Conservation (phyloP, 2,797 vertebrate genomes). For the Notoglanidium macrostoma region DNA sequence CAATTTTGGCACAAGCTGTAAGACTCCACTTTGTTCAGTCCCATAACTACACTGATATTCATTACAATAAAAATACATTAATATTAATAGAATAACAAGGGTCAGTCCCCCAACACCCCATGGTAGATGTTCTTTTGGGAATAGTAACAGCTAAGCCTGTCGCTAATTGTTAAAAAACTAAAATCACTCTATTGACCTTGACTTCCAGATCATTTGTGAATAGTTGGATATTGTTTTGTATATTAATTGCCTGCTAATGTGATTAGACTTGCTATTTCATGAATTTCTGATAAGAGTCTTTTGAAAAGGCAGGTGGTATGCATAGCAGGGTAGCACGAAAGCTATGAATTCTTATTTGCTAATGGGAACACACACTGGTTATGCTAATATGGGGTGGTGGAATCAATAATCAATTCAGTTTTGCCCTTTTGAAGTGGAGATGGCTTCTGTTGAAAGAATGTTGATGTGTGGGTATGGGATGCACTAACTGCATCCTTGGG, state of each 20-base stretch:
- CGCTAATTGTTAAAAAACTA: constrained; percentile 38
- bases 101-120: not conserved
- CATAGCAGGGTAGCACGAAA: constrained; percentile 44
- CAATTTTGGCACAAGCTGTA: constrained; percentile 6
- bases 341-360: constrained; percentile 37
- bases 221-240: constrained; percentile 20
- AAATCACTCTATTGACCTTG: constrained; percentile 36
- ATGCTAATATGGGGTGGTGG: constrained; percentile 54
- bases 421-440: constrained; percentile 51
- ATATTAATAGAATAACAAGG: constrained; percentile 33
- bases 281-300: constrained; percentile 36
- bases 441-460: constrained; percentile 10
- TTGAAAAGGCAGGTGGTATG: constrained; percentile 42
- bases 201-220: constrained; percentile 34
- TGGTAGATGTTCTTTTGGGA: constrained; percentile 10
- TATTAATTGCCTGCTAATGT: constrained; percentile 30
- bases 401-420: constrained; percentile 63
- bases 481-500: not conserved
- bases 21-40: not conserved
- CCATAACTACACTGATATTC: constrained; percentile 13
- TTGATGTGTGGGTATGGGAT: not conserved
- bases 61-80: constrained; percentile 30
- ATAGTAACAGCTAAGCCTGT: constrained; percentile 30
- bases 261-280: constrained; percentile 35
- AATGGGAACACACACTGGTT: constrained; percentile 51